Evolutionary conservation across 2,113 vertebrate species (phyloP), one percentile per base, ranked within the genome.

Genomic region (Cariama cristata): DNA sequence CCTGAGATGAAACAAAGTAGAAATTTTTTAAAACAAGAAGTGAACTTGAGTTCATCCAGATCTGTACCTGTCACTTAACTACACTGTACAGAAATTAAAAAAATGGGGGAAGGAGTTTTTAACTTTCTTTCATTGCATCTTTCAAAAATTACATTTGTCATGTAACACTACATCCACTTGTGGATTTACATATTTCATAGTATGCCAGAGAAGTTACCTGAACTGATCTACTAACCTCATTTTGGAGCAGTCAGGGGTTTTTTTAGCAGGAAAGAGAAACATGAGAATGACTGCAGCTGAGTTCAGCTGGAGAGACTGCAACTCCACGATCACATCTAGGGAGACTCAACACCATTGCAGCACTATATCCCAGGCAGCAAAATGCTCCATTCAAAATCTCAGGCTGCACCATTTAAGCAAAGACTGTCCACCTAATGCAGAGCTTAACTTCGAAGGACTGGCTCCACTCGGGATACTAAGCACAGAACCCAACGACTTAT

Each of bases 1-100:
- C 98, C 99, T 99, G 97, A 94, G 81, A 92, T 73, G 84, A 58
- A 96, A 97, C 60, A 97, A 71, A 98, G 58, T 8, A 86, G 35
- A 90, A 60, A 38, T 16, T 55, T 86, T 85, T 95, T 59, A 97
- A 87, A 75, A 35, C 9, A 17, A 88, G 79, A 66, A 82, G 21
- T 23, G 11, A 95, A 92, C 6, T 23, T 32, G 40, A 75, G 22
- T 58, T 90, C 83, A 79, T 66, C 81, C 58, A 79, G 30, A 59
- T 87, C 66, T 63, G 62, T 44, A 91, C 45, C 45, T 28, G 14
- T 56, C 75, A 80, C 63, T 75, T 53, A 58, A 58, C 92, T 96
- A 84, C 52, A 38, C 85, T 81, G 71, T 22, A 87, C 32, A 72
- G 38, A 3, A 21, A 88, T 18, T 59, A 52, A 92, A 80, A 67